Conservation (phyloP, 2,797 vertebrate genomes). For the Scleropages formosus region DNA sequence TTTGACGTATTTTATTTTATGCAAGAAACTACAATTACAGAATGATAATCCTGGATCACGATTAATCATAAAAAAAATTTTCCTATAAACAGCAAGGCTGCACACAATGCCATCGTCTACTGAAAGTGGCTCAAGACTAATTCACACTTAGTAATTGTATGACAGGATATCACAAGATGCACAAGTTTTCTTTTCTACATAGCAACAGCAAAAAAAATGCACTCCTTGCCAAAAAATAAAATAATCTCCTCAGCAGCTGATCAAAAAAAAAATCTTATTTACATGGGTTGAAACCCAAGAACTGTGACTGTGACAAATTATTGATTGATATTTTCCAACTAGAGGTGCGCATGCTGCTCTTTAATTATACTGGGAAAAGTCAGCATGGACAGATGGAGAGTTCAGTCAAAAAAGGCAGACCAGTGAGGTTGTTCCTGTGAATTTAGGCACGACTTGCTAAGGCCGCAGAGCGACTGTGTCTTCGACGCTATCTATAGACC, state of each 20-base stretch:
- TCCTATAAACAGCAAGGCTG: background rate
- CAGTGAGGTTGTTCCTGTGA: constrained; percentile 13
- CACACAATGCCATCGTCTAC: background rate
- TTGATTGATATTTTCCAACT: constrained; percentile 32
- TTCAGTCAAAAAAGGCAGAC: constrained; percentile 14
- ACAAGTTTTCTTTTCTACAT: background rate
- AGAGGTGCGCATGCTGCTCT: constrained; percentile 21
- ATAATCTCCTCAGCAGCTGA: background rate
- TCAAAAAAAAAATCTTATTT: background rate
- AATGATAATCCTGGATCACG: background rate
- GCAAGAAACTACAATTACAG: background rate
- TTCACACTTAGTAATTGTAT: background rate
- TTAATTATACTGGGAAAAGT: constrained; percentile 30
- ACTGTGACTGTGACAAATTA: constrained; percentile 24
- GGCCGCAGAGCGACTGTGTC: background rate
- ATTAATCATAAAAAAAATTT: background rate
- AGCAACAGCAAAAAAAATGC: background rate
- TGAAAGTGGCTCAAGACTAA: background rate
- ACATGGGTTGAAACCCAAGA: background rate
- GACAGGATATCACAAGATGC: background rate
- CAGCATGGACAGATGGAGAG: constrained; percentile 27
- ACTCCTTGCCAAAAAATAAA: background rate
- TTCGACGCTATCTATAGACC: background rate
- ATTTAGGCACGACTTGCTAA: constrained; percentile 1
- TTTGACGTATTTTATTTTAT: background rate